phyloP scores from a whole-genome alignment of 2,113 vertebrate genomes.

The Hystrix brachyura region DNA sequence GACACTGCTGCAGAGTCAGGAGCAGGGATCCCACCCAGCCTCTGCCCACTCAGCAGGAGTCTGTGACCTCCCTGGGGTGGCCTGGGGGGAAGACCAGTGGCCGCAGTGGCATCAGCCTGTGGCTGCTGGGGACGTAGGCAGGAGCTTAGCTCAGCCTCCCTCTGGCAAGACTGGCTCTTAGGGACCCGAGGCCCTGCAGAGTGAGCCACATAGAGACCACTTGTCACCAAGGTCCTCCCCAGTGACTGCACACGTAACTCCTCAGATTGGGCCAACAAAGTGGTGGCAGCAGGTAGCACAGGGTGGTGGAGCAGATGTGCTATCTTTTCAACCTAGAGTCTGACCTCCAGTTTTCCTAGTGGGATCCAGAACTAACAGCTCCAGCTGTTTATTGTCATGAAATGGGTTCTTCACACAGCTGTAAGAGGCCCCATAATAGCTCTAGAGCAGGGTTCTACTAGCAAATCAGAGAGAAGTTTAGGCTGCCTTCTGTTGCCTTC shows the following conservation, averaged over 20 bases:
- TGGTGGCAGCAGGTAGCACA: background rate
- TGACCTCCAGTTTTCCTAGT: background rate
- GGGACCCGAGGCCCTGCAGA: background rate
- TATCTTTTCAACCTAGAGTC: background rate
- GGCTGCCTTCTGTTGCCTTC: background rate
- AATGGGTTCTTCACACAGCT: background rate
- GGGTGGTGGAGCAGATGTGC: accelerated
- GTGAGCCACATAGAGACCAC: background rate
- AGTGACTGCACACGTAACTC: background rate
- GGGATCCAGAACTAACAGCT: background rate
- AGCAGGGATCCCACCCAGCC: background rate
- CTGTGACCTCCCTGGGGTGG: background rate
- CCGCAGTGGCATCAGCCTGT: too few species aligned
- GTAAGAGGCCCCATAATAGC: background rate
- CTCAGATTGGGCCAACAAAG: too few species aligned
- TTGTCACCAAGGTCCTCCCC: background rate
- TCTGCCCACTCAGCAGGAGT: accelerated
- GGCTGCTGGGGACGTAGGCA: background rate
- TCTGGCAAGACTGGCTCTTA: background rate
- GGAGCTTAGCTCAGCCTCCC: background rate
- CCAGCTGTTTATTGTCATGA: background rate
- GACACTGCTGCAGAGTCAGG: background rate
- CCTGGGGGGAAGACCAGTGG: background rate
- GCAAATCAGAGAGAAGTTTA: background rate
- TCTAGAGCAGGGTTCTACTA: background rate